These are phyloP conservation scores for Eulemur macaco DNA, from an alignment of 2,113 vertebrate genomes.

Conservation along the genomic window DNA sequence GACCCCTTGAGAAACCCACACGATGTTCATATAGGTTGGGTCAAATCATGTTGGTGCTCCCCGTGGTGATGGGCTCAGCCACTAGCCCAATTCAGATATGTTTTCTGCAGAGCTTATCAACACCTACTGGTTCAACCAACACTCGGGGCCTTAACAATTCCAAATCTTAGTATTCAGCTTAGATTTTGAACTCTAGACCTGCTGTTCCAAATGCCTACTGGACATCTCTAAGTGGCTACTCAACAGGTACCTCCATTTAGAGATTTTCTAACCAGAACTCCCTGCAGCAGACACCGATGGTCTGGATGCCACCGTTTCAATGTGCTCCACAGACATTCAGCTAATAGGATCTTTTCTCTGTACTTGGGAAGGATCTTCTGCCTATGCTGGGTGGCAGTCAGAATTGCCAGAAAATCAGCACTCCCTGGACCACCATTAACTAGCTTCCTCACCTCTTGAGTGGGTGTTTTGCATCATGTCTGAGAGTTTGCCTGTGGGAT, in stretches of 20 bases:
- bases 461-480: neutral
- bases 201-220: neutral
- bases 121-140: neutral
- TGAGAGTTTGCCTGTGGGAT: neutral
- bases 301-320: neutral
- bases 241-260: neutral
- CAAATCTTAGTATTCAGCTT: neutral
- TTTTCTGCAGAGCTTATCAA: neutral
- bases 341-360: neutral
- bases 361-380: neutral
- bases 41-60: neutral
- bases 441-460: neutral
- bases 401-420: neutral
- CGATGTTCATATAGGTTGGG: neutral
- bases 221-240: neutral
- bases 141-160: neutral
- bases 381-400: neutral
- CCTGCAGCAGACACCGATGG: neutral
- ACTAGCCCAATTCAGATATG: neutral
- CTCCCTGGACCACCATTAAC: neutral
- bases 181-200: conserved; percentile 18
- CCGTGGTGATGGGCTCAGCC: neutral
- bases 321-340: neutral
- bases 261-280: neutral
- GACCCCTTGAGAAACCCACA: neutral